Conservation (phyloP, 1,140 invertebrate genomes). For the Megalopta genalis region DNA sequence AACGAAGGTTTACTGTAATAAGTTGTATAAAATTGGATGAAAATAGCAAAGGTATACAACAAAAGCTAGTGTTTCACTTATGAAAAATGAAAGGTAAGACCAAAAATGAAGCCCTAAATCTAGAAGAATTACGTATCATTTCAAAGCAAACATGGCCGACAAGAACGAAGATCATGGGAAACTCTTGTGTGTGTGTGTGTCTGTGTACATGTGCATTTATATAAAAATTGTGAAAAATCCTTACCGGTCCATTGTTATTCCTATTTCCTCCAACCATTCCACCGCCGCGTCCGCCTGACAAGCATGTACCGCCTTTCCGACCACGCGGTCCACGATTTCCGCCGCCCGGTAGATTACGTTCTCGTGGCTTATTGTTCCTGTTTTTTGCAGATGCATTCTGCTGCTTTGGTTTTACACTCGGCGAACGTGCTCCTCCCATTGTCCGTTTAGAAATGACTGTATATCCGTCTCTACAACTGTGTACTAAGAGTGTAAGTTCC, state of each 20-base stretch:
- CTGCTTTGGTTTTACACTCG: constrained; percentile 65
- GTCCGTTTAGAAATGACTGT: not conserved
- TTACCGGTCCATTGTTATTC: constrained; percentile 57
- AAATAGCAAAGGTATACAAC: too few species aligned
- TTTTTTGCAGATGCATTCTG: constrained; percentile 65
- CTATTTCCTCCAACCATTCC: constrained; percentile 62
- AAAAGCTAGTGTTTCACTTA: not conserved
- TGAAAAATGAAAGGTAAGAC: not conserved
- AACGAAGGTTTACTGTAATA: too few species aligned
- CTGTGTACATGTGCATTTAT: not conserved
- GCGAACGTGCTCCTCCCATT: constrained; percentile 69
- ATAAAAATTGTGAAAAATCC: constrained; percentile 22
- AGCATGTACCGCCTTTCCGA: constrained; percentile 71
- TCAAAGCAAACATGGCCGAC: constrained; percentile 23
- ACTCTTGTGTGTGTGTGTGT: too few species aligned
- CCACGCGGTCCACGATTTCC: constrained; percentile 64
- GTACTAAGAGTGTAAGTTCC: not conserved
- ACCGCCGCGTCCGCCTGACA: constrained; percentile 69
- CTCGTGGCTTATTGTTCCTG: constrained; percentile 65
- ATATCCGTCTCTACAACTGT: not conserved
- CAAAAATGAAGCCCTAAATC: not conserved
- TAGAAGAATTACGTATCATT: constrained; percentile 11
- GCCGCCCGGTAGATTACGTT: constrained; percentile 55
- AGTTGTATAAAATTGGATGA: too few species aligned
- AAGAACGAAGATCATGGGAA: not conserved